Evolutionary conservation across 2,888 invertebrate genomes (phyloP), one percentile per base, ranked within the genome.

Genomic region (Cerastoderma edule): DNA sequence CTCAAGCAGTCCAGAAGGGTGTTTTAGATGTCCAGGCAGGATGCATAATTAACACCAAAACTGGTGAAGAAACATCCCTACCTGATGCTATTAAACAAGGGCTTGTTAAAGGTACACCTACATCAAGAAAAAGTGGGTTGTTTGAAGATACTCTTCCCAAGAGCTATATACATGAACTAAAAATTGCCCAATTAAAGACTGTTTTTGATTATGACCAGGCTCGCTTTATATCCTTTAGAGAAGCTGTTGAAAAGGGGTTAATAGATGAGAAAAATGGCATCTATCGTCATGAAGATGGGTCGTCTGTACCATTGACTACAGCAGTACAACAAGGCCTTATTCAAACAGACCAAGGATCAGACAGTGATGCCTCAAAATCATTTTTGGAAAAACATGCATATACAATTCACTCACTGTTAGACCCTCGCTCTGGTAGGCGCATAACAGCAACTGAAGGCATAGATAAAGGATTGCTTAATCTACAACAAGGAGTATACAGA

Each of bases 401-500:
- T 75, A 85, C 87, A 24, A 89, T 92, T 67, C 86, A 88, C 68
- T 88, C 88, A 13, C 91, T 98, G 88, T 93, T 96, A 39, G 96
- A 99, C 94, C 97, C 95, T 0, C 95, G 95, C 87, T 96, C 96
- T 0, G 96, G 96, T 60, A 95, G 95, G 75, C 95, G 95, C 88
- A 95, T 97, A 60, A 87, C 96, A 50, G 83, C 89, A 3, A 72
- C 86, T 54, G 84, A 90, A 71, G 94, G 93, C 27, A 88, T 93
- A 16, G 89, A 91, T 27, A 89, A 90, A 64, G 91, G 92, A 30
- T 84, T 93, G 46, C 82, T 94, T 68, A 91, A 94, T 87, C 85
- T 93, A 1, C 86, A 91, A 67, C 91, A 92, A 64, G 94, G 94
- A 39, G 85, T 91, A 56, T 93, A 93, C 85, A 89, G 88, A 56